Evolutionary conservation across 2,797 vertebrate genomes (phyloP).

Genomic region (Anabacerthia variegaticeps): DNA sequence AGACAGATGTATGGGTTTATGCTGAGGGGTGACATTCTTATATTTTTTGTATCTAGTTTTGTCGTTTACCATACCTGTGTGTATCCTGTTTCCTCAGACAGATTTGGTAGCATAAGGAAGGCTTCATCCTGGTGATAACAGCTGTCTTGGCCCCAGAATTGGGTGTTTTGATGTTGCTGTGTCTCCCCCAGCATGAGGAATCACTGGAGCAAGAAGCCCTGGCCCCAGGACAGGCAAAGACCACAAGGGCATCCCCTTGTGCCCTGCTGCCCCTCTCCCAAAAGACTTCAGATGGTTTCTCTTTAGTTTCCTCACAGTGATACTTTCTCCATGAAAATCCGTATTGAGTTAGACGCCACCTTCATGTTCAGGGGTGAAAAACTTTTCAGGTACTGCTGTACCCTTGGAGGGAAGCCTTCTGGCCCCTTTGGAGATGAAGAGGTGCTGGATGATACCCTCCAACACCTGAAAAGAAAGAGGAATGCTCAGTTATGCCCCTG

Average conservation of each 20-base stretch:
- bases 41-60: not conserved
- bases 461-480: not conserved
- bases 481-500: rapidly evolving
- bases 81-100: not conserved
- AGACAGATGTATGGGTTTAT: not conserved
- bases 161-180: not conserved
- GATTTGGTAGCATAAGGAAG: not conserved
- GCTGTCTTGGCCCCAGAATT: not conserved
- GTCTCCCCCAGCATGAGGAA: rapidly evolving
- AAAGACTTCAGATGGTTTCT: not conserved
- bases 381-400: not conserved
- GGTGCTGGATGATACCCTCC: not conserved
- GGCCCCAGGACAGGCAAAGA: not conserved
- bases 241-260: not conserved
- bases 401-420: not conserved
- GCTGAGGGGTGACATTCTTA: not conserved
- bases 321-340: not conserved
- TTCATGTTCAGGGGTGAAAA: not conserved
- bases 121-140: not conserved
- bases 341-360: not conserved
- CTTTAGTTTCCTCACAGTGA: not conserved
- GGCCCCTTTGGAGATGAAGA: not conserved
- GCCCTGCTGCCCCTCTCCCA: not conserved
- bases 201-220: not conserved
- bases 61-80: not conserved